Percentiles rank a stretch among this genome's conserved stretches.
Conservation (phyloP, 2,888 invertebrate species). For the Trichopoda pennipes region DNA sequence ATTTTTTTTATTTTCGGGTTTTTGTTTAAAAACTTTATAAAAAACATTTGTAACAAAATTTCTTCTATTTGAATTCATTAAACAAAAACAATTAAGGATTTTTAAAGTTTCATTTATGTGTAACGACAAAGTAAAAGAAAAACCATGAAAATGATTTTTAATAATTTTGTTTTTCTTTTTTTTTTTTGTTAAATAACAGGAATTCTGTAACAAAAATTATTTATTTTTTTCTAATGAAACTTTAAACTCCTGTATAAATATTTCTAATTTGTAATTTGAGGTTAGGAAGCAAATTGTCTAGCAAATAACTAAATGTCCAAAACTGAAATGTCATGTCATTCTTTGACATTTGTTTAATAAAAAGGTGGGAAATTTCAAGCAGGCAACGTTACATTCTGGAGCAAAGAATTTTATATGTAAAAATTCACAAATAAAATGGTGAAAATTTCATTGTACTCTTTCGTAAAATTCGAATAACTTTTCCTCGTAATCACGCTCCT, state of each 20-base stretch:
- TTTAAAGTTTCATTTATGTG: constrained; percentile 56
- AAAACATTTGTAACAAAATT: constrained; percentile 55
- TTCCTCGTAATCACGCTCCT: too few relatives aligned
- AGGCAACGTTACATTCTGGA: too few relatives aligned
- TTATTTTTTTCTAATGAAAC: constrained; percentile 18
- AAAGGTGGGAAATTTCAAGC: too few relatives aligned
- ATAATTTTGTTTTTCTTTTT: not conserved
- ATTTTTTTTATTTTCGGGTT: not conserved
- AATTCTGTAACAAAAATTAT: constrained; percentile 1
- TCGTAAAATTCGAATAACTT: too few relatives aligned
- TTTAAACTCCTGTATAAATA: constrained; percentile 20
- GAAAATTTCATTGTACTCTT: too few relatives aligned
- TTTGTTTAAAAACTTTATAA: constrained; percentile 49
- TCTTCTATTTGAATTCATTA: constrained; percentile 37
- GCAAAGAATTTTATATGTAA: too few relatives aligned
- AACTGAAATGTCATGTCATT: too few relatives aligned
- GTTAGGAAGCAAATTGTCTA: too few relatives aligned
- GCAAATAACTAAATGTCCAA: too few relatives aligned
- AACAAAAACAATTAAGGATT: constrained; percentile 40
- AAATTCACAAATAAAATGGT: too few relatives aligned
- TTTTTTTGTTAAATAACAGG: constrained; percentile 3
- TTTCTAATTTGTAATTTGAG: too few relatives aligned
- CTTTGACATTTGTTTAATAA: too few relatives aligned
- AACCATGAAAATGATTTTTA: not conserved
- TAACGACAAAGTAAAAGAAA: constrained; percentile 3